Evolutionary conservation across 2,888 invertebrate genomes (phyloP).

Genomic region (Drosophila cracens): DNA sequence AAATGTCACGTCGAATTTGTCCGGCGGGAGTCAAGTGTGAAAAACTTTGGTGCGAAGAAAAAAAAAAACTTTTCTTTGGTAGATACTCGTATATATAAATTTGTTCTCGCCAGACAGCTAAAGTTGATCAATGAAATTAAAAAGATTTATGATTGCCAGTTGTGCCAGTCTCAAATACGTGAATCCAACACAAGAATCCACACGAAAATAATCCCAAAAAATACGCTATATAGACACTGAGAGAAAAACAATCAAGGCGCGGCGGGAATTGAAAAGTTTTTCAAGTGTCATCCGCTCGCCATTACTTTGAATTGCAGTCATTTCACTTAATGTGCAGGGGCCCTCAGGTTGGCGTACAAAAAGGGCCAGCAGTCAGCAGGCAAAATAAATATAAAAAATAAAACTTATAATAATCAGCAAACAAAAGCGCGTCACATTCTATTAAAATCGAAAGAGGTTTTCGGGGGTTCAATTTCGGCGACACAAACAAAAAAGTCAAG

Average conservation of each 20-base stretch:
- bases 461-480: slow-evolving; percentile 28
- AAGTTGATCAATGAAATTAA: slow-evolving; percentile 81
- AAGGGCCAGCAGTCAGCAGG: slow-evolving; percentile 45
- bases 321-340: slow-evolving; percentile 64
- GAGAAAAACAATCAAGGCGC: slow-evolving; percentile 56
- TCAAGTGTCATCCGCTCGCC: slow-evolving; percentile 60
- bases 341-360: slow-evolving; percentile 65
- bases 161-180: slow-evolving; percentile 58
- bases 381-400: slow-evolving; percentile 52
- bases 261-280: slow-evolving; percentile 60
- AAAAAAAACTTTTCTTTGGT: slow-evolving; percentile 6
- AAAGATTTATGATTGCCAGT: slow-evolving; percentile 77
- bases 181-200: slow-evolving; percentile 39
- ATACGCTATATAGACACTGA: not conserved
- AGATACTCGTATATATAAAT: not conserved
- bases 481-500: slow-evolving; percentile 33
- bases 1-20: slow-evolving; percentile 71
- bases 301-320: slow-evolving; percentile 77
- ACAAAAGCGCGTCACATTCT: slow-evolving; percentile 72
- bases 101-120: slow-evolving; percentile 12
- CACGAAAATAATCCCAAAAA: slow-evolving; percentile 1
- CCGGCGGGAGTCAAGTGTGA: slow-evolving; percentile 75
- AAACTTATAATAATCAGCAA: slow-evolving; percentile 78
- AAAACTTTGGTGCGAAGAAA: slow-evolving; percentile 58
- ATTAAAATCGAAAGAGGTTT: slow-evolving; percentile 68